Conservation (phyloP, 2,888 invertebrate genomes). For the Lysandra coridon region DNA sequence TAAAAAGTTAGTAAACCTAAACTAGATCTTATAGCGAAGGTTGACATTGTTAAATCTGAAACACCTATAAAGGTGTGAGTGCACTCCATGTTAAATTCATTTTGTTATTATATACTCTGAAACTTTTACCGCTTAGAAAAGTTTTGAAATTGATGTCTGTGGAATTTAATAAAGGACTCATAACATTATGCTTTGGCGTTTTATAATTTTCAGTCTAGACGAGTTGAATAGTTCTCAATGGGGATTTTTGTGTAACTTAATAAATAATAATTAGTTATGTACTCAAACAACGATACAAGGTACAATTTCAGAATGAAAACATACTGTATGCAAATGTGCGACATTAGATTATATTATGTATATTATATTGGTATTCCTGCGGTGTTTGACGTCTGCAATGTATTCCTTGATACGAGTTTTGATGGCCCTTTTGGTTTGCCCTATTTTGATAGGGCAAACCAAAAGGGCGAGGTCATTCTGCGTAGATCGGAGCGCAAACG, state of each 20-base stretch:
- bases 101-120: neutral
- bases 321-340: neutral
- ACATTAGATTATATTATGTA: no score
- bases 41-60: neutral
- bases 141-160: slow-evolving; percentile 16
- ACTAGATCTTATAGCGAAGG: neutral
- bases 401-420: no score
- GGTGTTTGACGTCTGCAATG: no score
- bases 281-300: neutral
- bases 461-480: no score
- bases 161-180: slow-evolving; percentile 11
- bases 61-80: neutral
- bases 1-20: no score
- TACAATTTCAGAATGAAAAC: neutral
- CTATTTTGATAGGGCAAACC: no score
- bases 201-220: neutral
- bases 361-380: no score
- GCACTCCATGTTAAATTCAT: slow-evolving; percentile 11
- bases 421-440: no score
- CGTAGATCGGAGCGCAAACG: no score
- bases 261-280: neutral
- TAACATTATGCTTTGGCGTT: neutral
- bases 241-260: neutral
- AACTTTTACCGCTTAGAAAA: slow-evolving; percentile 3
- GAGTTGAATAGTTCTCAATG: neutral